These are phyloP conservation scores for Imbricaverruca yamaguchii DNA, from an alignment of 2,888 invertebrate species.

Conservation along the genomic window DNA sequence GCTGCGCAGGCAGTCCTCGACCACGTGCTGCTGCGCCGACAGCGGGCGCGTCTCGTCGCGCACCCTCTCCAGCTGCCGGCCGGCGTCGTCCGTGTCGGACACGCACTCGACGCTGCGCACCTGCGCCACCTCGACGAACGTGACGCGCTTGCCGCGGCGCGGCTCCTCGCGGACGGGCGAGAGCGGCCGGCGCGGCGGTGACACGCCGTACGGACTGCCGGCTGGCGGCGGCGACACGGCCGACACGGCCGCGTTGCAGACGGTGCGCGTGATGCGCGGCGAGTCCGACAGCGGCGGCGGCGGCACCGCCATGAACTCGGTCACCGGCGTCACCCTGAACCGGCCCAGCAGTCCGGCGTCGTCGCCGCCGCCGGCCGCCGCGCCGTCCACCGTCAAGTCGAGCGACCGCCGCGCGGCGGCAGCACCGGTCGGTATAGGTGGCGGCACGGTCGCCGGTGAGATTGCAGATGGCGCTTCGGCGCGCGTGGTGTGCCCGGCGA, in stretches of 20 bases:
- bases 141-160: neutral
- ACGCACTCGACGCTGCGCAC: constrained; percentile 1
- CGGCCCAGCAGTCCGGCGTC: neutral
- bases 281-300: neutral
- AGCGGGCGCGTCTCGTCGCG: neutral
- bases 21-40: neutral
- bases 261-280: neutral
- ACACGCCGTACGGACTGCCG: neutral
- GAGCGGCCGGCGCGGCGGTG: neutral
- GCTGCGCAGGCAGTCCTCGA: neutral
- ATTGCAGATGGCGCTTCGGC: neutral
- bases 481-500: too few species aligned
- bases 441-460: neutral
- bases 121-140: constrained; percentile 11
- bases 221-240: neutral
- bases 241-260: neutral
- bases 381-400: neutral
- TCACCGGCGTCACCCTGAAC: neutral
- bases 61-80: neutral
- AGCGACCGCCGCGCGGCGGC: neutral
- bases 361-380: neutral
- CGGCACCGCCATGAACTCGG: neutral
- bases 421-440: neutral
- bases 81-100: neutral
- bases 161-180: neutral